Conservation (phyloP, 2,113 vertebrate species). For the Hippocampus abdominalis region DNA sequence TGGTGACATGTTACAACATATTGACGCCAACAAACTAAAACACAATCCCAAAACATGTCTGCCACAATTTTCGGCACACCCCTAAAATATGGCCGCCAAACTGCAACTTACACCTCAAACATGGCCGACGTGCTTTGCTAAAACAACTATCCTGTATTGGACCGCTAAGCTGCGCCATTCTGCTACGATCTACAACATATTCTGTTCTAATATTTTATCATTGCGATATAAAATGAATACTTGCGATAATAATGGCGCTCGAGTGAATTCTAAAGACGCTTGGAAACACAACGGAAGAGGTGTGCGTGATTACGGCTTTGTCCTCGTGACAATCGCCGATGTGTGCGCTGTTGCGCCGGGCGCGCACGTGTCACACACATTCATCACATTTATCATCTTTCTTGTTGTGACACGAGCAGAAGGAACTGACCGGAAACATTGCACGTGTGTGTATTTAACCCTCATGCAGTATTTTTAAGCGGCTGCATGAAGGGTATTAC, state of each 20-base stretch:
- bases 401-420: slow-evolving; percentile 4
- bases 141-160: too few relatives aligned
- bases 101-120: not conserved
- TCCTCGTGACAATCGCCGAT: not conserved
- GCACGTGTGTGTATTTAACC: not conserved
- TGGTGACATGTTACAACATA: not conserved
- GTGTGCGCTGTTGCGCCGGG: not conserved
- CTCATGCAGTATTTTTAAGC: too few relatives aligned
- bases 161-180: too few relatives aligned
- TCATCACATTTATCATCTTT: slow-evolving; percentile 9
- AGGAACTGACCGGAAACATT: slow-evolving; percentile 8
- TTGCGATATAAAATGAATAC: too few relatives aligned
- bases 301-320: not conserved
- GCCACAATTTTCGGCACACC: not conserved
- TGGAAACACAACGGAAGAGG: too few relatives aligned
- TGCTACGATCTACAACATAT: too few relatives aligned
- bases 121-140: not conserved
- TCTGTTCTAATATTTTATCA: too few relatives aligned
- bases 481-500: too few relatives aligned
- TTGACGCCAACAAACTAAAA: not conserved
- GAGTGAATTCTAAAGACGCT: too few relatives aligned
- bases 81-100: not conserved
- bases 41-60: not conserved
- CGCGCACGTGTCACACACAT: not conserved
- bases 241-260: too few relatives aligned